Percentiles rank a stretch among this genome's conserved stretches.
Evolutionary conservation across 2,113 vertebrate genomes (phyloP).

Genomic region (Serinus canaria): DNA sequence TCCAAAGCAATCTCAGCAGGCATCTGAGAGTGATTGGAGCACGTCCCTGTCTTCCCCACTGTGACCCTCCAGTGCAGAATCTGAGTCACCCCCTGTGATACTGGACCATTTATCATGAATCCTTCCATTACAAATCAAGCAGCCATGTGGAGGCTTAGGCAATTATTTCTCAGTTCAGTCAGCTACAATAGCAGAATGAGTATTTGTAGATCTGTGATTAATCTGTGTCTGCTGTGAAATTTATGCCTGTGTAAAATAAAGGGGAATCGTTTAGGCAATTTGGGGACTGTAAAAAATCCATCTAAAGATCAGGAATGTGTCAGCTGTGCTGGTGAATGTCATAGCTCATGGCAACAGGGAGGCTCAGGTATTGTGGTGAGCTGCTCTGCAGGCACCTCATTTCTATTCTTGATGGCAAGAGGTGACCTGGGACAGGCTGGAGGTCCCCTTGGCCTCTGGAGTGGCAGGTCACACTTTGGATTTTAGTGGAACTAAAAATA

Average conservation of each 20-base stretch:
- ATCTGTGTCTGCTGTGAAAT: not conserved
- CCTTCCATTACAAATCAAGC: conserved; percentile 44
- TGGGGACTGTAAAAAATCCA: not conserved
- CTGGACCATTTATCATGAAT: not conserved
- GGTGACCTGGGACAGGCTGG: not conserved
- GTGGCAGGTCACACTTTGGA: not conserved
- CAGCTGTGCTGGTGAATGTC: not conserved
- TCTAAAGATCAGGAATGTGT: not conserved
- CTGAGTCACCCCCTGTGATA: not conserved
- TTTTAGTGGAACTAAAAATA: not conserved
- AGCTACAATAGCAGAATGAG: not conserved
- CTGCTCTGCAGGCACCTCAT: not conserved
- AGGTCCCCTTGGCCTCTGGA: not conserved
- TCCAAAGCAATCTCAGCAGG: not conserved
- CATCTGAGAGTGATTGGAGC: not conserved
- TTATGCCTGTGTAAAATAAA: not conserved
- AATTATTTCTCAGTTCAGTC: not conserved
- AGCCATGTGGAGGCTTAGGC: not conserved
- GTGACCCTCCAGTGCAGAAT: not conserved
- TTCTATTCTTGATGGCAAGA: not conserved
- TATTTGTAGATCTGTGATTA: not conserved
- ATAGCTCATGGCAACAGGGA: not conserved
- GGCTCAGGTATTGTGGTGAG: not conserved
- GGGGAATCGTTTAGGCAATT: not conserved
- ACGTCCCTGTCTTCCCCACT: not conserved